Conservation (phyloP, 2,113 vertebrate genomes). For the Lichenostomus cassidix region DNA sequence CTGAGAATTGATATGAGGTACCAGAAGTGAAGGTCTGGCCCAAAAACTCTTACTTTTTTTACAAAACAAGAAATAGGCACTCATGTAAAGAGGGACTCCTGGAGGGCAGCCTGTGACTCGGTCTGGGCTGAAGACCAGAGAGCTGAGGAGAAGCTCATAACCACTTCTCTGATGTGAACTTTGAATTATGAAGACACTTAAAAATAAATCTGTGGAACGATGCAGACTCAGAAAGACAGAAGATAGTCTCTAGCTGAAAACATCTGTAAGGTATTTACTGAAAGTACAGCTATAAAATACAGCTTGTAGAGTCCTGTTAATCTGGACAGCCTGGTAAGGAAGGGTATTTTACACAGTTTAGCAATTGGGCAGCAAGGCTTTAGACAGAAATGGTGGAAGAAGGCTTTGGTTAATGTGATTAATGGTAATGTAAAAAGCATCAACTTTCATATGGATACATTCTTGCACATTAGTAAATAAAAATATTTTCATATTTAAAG, state of each 20-base stretch:
- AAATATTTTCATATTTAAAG: neutral
- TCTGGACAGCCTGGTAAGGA: neutral
- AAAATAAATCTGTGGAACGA: neutral
- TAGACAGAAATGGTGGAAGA: neutral
- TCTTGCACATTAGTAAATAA: neutral
- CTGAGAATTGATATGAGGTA: neutral
- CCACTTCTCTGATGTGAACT: neutral
- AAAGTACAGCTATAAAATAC: neutral
- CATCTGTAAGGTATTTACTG: neutral
- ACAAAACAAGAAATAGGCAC: neutral
- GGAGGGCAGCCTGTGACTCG: rapidly evolving
- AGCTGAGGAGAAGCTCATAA: neutral
- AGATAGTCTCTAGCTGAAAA: neutral
- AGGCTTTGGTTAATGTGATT: neutral
- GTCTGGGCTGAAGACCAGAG: neutral
- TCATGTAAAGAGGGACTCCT: neutral
- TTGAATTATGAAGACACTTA: neutral
- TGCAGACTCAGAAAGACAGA: neutral
- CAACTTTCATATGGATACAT: neutral
- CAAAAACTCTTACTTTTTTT: neutral
- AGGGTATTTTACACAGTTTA: neutral
- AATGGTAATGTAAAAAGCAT: neutral
- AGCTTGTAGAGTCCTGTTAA: neutral
- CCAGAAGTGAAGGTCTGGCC: neutral
- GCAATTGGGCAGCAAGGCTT: neutral